phyloP scores from a whole-genome alignment of 1,140 invertebrate species.

The Drusus annulatus region DNA sequence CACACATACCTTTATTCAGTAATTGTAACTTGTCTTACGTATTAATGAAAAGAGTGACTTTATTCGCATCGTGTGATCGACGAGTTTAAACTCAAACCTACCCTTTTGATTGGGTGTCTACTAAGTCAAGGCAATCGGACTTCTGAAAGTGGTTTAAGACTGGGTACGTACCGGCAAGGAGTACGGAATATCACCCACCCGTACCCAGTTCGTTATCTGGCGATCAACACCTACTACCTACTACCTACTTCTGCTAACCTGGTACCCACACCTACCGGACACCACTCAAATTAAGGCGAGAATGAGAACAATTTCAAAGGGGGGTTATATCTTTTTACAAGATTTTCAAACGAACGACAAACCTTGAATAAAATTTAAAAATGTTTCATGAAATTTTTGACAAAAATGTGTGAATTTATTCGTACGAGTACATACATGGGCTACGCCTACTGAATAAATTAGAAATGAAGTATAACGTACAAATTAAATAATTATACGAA shows the following conservation, averaged over 20 bases:
- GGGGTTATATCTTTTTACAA: too few species aligned
- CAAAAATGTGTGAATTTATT: too few species aligned
- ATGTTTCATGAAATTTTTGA: too few species aligned
- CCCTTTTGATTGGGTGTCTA: not conserved
- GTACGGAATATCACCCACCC: conserved; percentile 33
- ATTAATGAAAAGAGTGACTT: not conserved
- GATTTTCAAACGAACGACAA: too few species aligned
- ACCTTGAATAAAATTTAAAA: too few species aligned
- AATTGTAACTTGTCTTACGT: conserved; percentile 28
- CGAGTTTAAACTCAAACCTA: too few species aligned
- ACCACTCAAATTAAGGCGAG: conserved; percentile 28
- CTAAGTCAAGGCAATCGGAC: conserved; percentile 1
- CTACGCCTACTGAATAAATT: too few species aligned
- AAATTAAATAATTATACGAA: too few species aligned
- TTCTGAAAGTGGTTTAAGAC: conserved; percentile 28
- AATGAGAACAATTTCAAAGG: not conserved
- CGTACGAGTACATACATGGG: too few species aligned
- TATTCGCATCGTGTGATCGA: not conserved
- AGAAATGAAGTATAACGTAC: too few species aligned
- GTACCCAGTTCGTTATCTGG: conserved; percentile 22
- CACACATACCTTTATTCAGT: conserved; percentile 25
- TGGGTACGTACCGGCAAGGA: conserved; percentile 1
- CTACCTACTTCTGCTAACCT: not conserved
- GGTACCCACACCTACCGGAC: conserved; percentile 11
- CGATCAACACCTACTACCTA: conserved; percentile 19